Percentiles rank a stretch among this genome's conserved stretches.
phyloP scores from a whole-genome alignment of 2,888 invertebrate genomes.

The Dione vanillae region DNA sequence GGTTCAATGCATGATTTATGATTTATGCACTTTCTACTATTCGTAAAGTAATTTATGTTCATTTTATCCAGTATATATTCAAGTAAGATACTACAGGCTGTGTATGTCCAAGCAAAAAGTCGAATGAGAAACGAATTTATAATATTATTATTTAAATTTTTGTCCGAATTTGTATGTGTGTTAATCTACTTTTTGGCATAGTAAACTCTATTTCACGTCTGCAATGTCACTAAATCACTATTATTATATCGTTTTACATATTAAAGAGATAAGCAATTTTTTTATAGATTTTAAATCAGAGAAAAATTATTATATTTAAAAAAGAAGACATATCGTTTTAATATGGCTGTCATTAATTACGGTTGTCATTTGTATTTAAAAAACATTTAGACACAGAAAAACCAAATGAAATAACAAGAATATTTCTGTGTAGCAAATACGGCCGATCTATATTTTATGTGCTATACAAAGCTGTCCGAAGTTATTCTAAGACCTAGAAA shows the following conservation, averaged over 20 bases:
- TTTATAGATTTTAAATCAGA: not conserved
- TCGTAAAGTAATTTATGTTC: conserved; percentile 24
- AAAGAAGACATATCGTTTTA: too few species aligned
- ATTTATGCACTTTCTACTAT: conserved; percentile 34
- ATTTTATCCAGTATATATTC: conserved; percentile 31
- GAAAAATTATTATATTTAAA: not conserved
- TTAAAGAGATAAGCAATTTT: not conserved
- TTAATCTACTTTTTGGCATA: not conserved
- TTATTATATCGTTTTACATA: too few species aligned
- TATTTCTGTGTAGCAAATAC: not conserved
- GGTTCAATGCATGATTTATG: conserved; percentile 24
- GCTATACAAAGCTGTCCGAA: conserved; percentile 3
- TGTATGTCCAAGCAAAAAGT: conserved; percentile 14
- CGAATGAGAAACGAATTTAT: conserved; percentile 20
- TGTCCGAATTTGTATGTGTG: not conserved
- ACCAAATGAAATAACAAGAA: not conserved
- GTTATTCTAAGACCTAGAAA: conserved; percentile 60
- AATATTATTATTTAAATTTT: not conserved
- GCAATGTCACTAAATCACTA: not conserved
- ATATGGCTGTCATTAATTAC: too few species aligned
- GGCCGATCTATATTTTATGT: not conserved
- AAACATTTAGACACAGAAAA: not conserved
- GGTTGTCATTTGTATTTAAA: not conserved
- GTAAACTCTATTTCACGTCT: not conserved
- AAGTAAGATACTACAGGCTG: conserved; percentile 22